Evolutionary conservation across 2,113 vertebrate genomes (phyloP).

Genomic region (Trachemys scripta): DNA sequence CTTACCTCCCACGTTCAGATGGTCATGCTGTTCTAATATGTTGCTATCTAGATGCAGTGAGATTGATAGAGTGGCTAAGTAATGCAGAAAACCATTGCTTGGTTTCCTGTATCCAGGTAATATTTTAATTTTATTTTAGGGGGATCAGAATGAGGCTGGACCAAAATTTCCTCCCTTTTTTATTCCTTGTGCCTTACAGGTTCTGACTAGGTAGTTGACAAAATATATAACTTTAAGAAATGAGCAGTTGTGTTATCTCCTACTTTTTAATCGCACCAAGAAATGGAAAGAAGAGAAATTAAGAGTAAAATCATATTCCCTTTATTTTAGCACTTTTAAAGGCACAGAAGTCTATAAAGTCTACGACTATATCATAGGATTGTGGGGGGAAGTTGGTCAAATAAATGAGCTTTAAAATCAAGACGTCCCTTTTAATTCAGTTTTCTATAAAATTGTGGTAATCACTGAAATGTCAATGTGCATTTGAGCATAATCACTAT

Average conservation of each 20-base stretch:
- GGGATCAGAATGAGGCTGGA: neutral
- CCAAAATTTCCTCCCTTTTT: neutral
- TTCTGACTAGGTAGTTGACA: neutral
- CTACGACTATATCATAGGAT: neutral
- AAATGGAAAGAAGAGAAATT: neutral
- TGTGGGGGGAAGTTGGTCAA: neutral
- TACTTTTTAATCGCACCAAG: neutral
- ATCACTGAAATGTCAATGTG: slow-evolving; percentile 31
- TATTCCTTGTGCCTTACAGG: neutral
- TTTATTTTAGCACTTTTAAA: neutral
- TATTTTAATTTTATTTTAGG: slow-evolving; percentile 13
- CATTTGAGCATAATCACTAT: neutral
- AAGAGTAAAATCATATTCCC: neutral
- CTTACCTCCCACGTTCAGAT: slow-evolving; percentile 5
- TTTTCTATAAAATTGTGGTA: slow-evolving; percentile 13
- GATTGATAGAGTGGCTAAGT: neutral
- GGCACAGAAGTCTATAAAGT: neutral
- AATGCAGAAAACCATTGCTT: slow-evolving; percentile 1
- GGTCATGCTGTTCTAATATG: neutral
- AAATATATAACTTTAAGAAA: neutral
- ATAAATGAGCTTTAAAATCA: slow-evolving; percentile 41
- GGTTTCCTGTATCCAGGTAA: neutral
- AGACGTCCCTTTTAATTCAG: neutral
- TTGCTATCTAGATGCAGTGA: neutral
- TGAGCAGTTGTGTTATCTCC: neutral